Conservation (phyloP, 2,888 invertebrate genomes). For the Yponomeuta cagnagella region DNA sequence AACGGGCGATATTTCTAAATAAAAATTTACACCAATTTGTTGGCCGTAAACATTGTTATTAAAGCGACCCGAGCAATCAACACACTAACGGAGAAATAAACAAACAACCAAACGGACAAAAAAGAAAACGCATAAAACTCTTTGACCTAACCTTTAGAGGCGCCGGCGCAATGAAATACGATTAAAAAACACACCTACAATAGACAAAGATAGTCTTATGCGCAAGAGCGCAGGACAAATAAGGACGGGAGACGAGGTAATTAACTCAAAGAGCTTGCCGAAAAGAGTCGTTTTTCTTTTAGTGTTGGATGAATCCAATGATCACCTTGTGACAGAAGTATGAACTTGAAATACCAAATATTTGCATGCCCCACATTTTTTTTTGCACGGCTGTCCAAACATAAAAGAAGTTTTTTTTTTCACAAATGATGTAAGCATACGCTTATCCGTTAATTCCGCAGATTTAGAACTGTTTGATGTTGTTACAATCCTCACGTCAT, state of each 20-base stretch:
- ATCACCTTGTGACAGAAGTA: no score
- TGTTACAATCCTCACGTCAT: no score
- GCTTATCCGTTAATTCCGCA: no score
- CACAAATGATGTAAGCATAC: no score
- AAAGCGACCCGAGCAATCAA: constrained; percentile 50
- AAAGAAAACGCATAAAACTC: constrained; percentile 50
- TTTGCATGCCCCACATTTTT: no score
- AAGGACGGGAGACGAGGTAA: constrained; percentile 38
- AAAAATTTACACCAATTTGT: constrained; percentile 72
- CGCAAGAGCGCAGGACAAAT: constrained; percentile 21
- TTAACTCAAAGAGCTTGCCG: constrained; percentile 70
- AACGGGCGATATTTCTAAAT: constrained; percentile 52
- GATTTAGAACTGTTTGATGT: no score
- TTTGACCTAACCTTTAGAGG: constrained; percentile 68
- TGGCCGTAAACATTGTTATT: constrained; percentile 67
- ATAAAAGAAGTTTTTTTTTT: no score
- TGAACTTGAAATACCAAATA: no score
- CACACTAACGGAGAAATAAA: constrained; percentile 25
- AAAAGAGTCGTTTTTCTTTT: constrained; percentile 53
- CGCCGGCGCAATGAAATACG: constrained; percentile 43
- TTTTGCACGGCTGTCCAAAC: no score
- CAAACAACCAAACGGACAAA: constrained; percentile 49
- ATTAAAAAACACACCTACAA: constrained; percentile 15
- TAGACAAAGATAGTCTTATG: constrained; percentile 14
- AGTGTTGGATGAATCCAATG: background rate